Evolutionary conservation across 2,797 vertebrate species (phyloP).

Genomic region (Dendrocincla fuliginosa): DNA sequence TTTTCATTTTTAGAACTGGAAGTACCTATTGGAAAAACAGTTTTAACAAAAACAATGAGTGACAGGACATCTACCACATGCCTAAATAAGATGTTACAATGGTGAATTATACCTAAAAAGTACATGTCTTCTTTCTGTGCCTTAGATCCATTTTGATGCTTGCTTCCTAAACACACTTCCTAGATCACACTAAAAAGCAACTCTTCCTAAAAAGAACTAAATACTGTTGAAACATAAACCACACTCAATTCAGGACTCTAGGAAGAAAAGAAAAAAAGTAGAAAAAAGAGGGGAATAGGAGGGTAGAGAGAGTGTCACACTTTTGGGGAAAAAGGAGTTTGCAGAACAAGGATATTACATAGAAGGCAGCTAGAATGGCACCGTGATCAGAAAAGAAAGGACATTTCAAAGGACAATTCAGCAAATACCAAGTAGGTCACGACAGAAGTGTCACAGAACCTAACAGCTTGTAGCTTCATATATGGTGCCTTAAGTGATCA

Average conservation of each 20-base stretch:
- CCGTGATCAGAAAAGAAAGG: neutral
- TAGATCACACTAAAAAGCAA: neutral
- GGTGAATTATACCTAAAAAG: neutral
- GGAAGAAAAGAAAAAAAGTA: fast-evolving
- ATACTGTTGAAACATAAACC: neutral
- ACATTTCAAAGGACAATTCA: neutral
- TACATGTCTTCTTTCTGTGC: fast-evolving
- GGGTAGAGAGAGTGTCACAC: fast-evolving
- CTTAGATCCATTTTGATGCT: neutral
- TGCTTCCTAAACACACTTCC: neutral
- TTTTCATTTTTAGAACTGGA: neutral
- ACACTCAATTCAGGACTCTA: neutral
- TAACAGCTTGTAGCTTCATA: neutral
- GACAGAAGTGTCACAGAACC: neutral
- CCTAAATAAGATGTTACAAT: neutral
- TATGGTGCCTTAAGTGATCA: neutral
- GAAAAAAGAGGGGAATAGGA: neutral
- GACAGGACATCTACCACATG: neutral
- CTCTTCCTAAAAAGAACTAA: neutral
- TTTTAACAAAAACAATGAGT: neutral
- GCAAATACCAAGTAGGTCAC: neutral
- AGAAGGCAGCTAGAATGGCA: neutral
- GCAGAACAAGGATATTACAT: neutral
- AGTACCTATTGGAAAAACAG: neutral
- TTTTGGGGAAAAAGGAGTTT: neutral